Base-by-base conservation (phyloP, 2,888 invertebrate genomes). In the Pyrochroa serraticornis region DNA sequence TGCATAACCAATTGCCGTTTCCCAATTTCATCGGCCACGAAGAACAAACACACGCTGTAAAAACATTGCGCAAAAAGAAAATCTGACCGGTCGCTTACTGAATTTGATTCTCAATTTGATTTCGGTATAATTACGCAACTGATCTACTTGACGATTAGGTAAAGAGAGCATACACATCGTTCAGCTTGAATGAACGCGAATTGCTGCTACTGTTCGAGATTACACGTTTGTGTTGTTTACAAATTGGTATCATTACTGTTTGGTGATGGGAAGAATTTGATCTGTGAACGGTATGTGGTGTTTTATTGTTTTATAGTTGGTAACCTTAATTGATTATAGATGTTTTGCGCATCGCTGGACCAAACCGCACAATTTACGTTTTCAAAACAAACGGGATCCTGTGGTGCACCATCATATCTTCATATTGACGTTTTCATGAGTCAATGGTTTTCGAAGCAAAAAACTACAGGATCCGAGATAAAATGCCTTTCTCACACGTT, bases 1-100 rank as follows among this genome's bases (percentile, higher is more conserved):
- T 68, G 71, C 67, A 72, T 72, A 71, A 58, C 55, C 66, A 71
- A 71, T 71, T 55, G 60, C 49, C 38, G 64, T 66, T 71, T 70
- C 69, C 70, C 70, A 71, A 71, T 71, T 70, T 62, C 60, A 66
- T 63, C 61, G 60, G 9, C 22, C 22, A 22, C 50, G 31, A 31
- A 30, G 22, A 56, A 37, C 43, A 10, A 9, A 12, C 31, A 38
- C 45, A 31, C 10, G 10, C 10, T 35, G 36, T 35, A 2, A 3
- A 35, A 35, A 35, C 10, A 3, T 35, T 35, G n/a, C 10, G 36
- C 36, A 35, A 35, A 35, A 35, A 35, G 10, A 35, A 35, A 35
- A 35, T 35, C n/a, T 9, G 3, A 14, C 22, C 9, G 22, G 10
- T 14, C 35, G 14, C 10, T 5, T 6, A 46, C 10, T 8, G 3